Evolutionary conservation across 2,797 vertebrate species (phyloP).

Genomic region (Cyclura pinguis): DNA sequence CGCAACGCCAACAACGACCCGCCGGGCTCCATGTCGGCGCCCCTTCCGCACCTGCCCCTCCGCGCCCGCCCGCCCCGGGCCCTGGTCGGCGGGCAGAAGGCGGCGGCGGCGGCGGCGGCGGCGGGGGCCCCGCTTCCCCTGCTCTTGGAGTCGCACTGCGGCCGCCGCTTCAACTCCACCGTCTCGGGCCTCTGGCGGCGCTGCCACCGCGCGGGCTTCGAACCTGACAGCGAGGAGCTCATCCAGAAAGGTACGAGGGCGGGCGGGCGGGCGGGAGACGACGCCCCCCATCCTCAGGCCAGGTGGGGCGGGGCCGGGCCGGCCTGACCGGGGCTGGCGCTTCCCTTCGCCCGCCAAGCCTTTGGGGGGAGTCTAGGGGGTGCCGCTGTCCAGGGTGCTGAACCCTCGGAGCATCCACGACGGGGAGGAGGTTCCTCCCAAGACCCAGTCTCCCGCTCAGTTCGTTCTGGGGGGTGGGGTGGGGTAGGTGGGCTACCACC

Average conservation of each 20-base stretch:
- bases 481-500: neutral
- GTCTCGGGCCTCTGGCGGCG: slow-evolving; percentile 91
- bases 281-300: no score
- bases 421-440: neutral
- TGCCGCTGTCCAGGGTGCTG: slow-evolving; percentile 66
- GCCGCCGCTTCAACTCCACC: slow-evolving; percentile 91
- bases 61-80: slow-evolving; percentile 84
- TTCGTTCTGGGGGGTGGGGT: neutral
- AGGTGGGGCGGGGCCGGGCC: neutral
- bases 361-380: accelerated
- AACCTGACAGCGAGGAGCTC: slow-evolving; percentile 91
- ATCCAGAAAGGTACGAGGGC: slow-evolving; percentile 86
- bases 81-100: neutral
- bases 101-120: neutral
- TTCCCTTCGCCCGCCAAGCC: neutral
- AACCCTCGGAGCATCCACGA: neutral
- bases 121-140: slow-evolving; percentile 14
- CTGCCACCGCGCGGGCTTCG: slow-evolving; percentile 91
- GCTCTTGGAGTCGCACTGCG: slow-evolving; percentile 90
- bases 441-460: neutral
- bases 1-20: slow-evolving; percentile 81
- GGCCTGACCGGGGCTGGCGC: neutral
- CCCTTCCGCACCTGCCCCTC: slow-evolving; percentile 90
- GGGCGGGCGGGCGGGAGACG: neutral
- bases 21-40: slow-evolving; percentile 92